Conservation (phyloP, 1,140 invertebrate genomes). For the Scylla paramamosain region DNA sequence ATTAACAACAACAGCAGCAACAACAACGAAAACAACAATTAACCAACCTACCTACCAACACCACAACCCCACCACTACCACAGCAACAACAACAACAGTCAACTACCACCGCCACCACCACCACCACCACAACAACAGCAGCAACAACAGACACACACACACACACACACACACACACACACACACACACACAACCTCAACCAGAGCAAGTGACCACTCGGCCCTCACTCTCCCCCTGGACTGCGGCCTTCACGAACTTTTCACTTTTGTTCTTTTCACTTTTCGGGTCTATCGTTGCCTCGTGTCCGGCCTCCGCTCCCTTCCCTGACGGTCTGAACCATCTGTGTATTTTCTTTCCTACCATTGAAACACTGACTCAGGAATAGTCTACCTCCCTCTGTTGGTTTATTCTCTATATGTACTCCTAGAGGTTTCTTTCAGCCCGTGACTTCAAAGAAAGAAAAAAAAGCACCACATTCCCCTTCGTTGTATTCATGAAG, state of each 20-base stretch:
- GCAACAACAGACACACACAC: not conserved
- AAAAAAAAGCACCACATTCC: too few relatives aligned
- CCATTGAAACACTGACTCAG: not conserved
- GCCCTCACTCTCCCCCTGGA: not conserved
- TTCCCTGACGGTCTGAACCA: not conserved
- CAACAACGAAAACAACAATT: too few relatives aligned
- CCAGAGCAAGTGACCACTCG: not conserved
- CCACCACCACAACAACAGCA: not conserved
- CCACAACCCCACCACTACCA: not conserved
- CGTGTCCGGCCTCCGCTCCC: not conserved
- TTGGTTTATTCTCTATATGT: too few relatives aligned
- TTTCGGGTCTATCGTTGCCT: too few relatives aligned
- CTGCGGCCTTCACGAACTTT: not conserved
- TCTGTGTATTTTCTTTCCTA: not conserved
- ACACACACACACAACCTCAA: conserved; percentile 21
- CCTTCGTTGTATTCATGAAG: too few relatives aligned
- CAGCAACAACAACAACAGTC: not conserved
- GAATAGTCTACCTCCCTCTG: too few relatives aligned
- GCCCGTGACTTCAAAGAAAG: too few relatives aligned
- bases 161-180: not conserved
- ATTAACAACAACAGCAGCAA: not conserved
- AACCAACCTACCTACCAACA: too few relatives aligned
- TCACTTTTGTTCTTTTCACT: not conserved
- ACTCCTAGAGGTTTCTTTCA: too few relatives aligned
- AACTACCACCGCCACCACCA: not conserved